Conservation (phyloP, 2,113 vertebrate genomes). For the Tautogolabrus adspersus region DNA sequence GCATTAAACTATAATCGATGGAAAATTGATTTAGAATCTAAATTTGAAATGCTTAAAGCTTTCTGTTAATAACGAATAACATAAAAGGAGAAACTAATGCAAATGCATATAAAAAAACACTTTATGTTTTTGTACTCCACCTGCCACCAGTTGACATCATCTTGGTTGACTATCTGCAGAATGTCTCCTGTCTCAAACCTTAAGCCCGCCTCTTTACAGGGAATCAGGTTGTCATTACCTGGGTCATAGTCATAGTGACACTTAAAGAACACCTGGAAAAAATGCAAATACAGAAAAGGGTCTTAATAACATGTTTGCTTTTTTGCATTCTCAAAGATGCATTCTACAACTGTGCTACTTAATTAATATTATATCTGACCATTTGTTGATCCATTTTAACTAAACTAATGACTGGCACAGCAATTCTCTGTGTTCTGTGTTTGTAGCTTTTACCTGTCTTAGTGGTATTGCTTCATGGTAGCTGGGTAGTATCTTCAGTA, state of each 20-base stretch:
- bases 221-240: slow-evolving; percentile 90
- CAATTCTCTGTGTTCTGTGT: background rate
- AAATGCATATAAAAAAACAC: no score
- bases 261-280: slow-evolving; percentile 91
- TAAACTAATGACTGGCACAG: background rate
- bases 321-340: background rate
- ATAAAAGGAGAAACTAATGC: background rate
- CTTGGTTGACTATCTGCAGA: slow-evolving; percentile 96
- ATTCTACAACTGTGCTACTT: background rate
- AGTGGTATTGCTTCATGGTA: slow-evolving; percentile 92
- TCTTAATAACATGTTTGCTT: background rate
- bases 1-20: no score
- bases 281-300: background rate
- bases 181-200: slow-evolving; percentile 89
- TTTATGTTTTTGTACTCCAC: slow-evolving; percentile 66
- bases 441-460: slow-evolving; percentile 84
- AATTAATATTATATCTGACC: background rate
- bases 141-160: slow-evolving; percentile 98
- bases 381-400: background rate
- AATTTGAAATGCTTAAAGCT: no score
- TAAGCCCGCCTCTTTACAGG: slow-evolving; percentile 93
- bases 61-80: no score
- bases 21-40: no score
- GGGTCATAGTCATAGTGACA: slow-evolving; percentile 95
- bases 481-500: slow-evolving; percentile 95